Evolutionary conservation across 2,888 invertebrate genomes (phyloP).

Genomic region (Corbicula japonica): DNA sequence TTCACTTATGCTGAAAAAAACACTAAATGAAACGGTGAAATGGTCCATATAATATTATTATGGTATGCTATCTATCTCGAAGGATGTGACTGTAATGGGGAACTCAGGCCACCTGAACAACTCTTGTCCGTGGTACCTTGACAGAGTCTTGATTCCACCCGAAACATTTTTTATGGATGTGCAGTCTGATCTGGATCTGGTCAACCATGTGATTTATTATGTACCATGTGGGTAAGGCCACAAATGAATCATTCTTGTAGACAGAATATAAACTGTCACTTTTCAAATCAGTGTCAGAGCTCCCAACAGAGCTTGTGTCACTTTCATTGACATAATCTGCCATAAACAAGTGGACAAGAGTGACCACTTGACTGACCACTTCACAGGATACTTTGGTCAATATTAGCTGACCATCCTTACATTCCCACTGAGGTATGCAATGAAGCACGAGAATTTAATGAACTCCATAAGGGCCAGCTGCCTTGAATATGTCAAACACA

Average conservation of each 20-base stretch:
- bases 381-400: conserved; percentile 15
- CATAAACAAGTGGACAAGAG: conserved; percentile 39
- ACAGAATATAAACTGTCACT: conserved; percentile 9
- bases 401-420: conserved; percentile 8
- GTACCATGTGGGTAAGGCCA: neutral
- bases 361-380: conserved; percentile 18
- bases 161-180: neutral
- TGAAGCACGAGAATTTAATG: conserved; percentile 28
- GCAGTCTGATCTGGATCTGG: neutral
- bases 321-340: conserved; percentile 28
- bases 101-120: neutral
- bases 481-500: conserved; percentile 24
- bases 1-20: too few relatives aligned
- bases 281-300: conserved; percentile 22
- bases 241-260: conserved; percentile 10
- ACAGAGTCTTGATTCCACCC: neutral
- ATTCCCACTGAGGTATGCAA: conserved; percentile 17
- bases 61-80: too few relatives aligned
- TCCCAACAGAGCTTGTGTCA: conserved; percentile 10
- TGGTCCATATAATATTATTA: too few relatives aligned
- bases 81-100: neutral
- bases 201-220: neutral
- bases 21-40: too few relatives aligned
- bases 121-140: neutral
- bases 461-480: conserved; percentile 16